Conservation (phyloP, 2,797 vertebrate genomes). For the Melanotaenia pygmaea region DNA sequence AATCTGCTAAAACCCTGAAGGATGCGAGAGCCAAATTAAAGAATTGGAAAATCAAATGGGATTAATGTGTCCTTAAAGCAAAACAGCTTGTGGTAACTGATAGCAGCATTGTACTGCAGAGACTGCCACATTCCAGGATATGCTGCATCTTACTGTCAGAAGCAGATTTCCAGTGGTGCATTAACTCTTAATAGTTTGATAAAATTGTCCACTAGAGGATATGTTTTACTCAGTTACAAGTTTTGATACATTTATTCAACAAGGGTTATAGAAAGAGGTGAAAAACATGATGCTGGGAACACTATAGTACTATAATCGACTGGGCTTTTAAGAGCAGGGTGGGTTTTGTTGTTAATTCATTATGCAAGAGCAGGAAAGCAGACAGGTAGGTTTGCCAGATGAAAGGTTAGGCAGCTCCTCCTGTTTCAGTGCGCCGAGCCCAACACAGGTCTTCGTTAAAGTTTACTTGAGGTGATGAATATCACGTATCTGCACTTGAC, state of each 20-base stretch:
- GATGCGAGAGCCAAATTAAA: neutral
- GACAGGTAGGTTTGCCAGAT: conserved; percentile 34
- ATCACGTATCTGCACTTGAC: conserved; percentile 58
- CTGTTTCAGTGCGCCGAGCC: conserved; percentile 54
- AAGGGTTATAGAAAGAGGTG: neutral
- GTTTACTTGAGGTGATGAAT: conserved; percentile 54
- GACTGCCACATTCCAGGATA: conserved; percentile 6
- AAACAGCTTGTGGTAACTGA: conserved; percentile 9
- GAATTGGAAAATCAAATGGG: neutral
- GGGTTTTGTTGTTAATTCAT: conserved; percentile 60
- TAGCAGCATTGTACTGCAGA: conserved; percentile 18
- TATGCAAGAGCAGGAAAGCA: conserved; percentile 50
- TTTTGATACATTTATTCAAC: neutral
- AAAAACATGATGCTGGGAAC: neutral
- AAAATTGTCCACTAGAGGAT: neutral
- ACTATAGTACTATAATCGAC: neutral
- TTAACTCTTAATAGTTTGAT: neutral
- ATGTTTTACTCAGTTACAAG: neutral
- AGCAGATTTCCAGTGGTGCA: conserved; percentile 7
- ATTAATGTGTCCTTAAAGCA: neutral
- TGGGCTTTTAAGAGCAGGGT: neutral
- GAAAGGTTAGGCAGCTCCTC: conserved; percentile 52
- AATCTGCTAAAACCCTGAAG: neutral
- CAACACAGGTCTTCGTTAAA: conserved; percentile 44
- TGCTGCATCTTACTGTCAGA: conserved; percentile 8